Conservation (phyloP, 2,888 invertebrate species). For the Selenia dentaria region DNA sequence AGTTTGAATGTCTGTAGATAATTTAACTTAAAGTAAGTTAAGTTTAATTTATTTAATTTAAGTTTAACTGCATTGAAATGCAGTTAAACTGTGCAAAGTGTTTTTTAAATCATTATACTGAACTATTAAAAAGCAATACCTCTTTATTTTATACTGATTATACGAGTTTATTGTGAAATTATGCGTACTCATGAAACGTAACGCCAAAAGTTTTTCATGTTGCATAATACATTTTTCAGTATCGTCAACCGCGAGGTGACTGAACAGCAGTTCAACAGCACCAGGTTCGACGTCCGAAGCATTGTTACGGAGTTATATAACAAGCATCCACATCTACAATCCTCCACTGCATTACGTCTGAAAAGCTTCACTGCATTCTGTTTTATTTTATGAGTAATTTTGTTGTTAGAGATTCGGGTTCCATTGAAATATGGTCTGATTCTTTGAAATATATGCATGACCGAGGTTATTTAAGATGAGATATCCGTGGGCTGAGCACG, state of each 20-base stretch:
- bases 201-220: background rate
- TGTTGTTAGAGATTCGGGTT: slow-evolving; percentile 10
- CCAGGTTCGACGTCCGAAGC: slow-evolving; percentile 23
- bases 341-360: slow-evolving; percentile 10
- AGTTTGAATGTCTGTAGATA: too few species aligned
- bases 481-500: too few species aligned
- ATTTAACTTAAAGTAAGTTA: too few species aligned
- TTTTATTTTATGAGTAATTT: slow-evolving; percentile 17
- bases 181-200: slow-evolving; percentile 3
- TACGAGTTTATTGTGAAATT: too few species aligned
- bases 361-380: slow-evolving; percentile 16
- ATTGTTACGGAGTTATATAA: slow-evolving; percentile 19
- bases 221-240: slow-evolving; percentile 1
- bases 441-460: slow-evolving; percentile 12
- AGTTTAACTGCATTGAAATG: too few species aligned
- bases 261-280: slow-evolving; percentile 45
- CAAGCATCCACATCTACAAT: slow-evolving; percentile 1
- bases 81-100: too few species aligned
- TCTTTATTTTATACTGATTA: too few species aligned
- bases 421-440: slow-evolving; percentile 8
- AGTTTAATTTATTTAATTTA: too few species aligned
- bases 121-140: too few species aligned
- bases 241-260: slow-evolving; percentile 61
- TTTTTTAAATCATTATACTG: too few species aligned
- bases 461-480: slow-evolving; percentile 7